Base-by-base conservation (phyloP, 1,140 invertebrate genomes). In the Steinernema khuongi region DNA sequence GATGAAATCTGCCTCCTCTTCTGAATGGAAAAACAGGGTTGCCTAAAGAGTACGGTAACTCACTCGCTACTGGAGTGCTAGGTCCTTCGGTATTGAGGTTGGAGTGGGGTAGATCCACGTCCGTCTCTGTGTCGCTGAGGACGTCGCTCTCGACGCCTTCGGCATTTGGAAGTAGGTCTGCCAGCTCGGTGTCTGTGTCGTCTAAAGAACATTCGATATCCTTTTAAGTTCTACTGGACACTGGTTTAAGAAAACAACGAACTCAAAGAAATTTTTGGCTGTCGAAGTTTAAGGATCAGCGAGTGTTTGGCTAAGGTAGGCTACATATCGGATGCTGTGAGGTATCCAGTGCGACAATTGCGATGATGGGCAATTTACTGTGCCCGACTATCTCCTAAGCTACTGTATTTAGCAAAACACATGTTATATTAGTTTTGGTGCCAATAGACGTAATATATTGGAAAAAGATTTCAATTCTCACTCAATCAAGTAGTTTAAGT, bases 1-100 rank as follows among this genome's bases (percentile, higher is more conserved):
- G n/a, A 68, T 67, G 30, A 77, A 77, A n/a, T 77, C 75, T 19
- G 18, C 19, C n/a, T 77, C 76, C 67, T 77, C 76, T 71, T 72
- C 76, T 76, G 70, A 22, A 72, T 70, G 71, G 17, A 72, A 18
- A 71, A 14, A 19, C 11, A 30, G 22, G 29, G 28, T 72, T 71
- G 50, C 33, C 17, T 73, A 31, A 71, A 36, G 72, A 19, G 14
- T 73, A 22, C 28, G 33, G 14, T 66, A 67, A 67, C 22, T 0
- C 66, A 79, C 68, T 19, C 1, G n/a, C 68, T 19, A 69, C 43
- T 67, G 69, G 60, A 33, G 67, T 31, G 67, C 60, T 44, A 18
- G 31, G 50, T 60, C 50, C 50, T 22, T 14, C 26, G 4, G 50
- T 60, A 22, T 60, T 14, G 2, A 22, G 4, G 22, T 60, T 60